Conservation (phyloP, 2,888 invertebrate species). For the Chymomyza caudatula region DNA sequence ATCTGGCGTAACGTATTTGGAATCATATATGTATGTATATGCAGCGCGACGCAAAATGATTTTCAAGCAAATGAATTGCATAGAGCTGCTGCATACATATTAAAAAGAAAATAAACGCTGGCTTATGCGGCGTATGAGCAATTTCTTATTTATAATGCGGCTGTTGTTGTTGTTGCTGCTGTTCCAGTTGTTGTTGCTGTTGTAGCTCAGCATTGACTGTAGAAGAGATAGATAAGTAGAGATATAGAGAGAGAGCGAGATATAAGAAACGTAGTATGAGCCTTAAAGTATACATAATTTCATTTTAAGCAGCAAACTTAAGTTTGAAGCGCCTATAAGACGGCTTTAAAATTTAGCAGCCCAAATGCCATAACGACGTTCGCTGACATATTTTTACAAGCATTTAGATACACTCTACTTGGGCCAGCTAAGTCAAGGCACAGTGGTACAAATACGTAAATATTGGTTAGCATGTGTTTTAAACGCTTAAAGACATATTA, state of each 20-base stretch:
- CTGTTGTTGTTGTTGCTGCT: background rate
- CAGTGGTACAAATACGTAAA: background rate
- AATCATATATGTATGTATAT: background rate
- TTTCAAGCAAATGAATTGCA: background rate
- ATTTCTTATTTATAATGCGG: background rate
- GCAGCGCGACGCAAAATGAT: background rate
- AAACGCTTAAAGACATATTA: too few relatives aligned
- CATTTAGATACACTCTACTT: background rate
- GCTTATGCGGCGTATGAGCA: background rate
- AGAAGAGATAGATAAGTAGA: background rate
- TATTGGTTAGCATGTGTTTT: background rate
- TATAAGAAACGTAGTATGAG: background rate
- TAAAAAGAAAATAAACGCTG: background rate
- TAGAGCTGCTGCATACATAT: background rate
- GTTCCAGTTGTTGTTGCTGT: background rate
- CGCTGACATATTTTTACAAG: slow-evolving; percentile 34
- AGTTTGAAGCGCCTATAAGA: slow-evolving; percentile 1
- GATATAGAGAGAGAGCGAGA: background rate
- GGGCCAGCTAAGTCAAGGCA: background rate
- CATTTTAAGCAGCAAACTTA: background rate
- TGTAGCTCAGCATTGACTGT: background rate
- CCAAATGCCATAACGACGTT: background rate
- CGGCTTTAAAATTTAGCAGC: slow-evolving; percentile 9
- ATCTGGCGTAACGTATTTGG: too few relatives aligned
- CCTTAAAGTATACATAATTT: background rate